Evolutionary conservation across 1,140 invertebrate species (phyloP).

Genomic region (Papilio dardanus): DNA sequence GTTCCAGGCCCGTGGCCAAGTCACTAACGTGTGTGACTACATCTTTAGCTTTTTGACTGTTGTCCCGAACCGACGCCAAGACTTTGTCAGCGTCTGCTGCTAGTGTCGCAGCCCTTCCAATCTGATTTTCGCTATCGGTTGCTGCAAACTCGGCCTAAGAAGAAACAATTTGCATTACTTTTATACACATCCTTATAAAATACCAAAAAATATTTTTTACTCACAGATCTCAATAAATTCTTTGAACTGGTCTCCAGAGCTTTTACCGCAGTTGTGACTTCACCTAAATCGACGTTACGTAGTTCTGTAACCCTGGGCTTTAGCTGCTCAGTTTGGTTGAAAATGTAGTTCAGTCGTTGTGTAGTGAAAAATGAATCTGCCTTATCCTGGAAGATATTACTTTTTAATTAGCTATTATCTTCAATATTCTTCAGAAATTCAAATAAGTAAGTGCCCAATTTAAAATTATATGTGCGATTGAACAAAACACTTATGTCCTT

Average conservation of each 20-base stretch:
- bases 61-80: conserved; percentile 79
- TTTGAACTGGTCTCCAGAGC: conserved; percentile 62
- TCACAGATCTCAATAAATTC: conserved; percentile 72
- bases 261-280: conserved; percentile 60
- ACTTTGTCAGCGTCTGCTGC: conserved; percentile 83
- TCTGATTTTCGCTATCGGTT: conserved; percentile 81
- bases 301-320: conserved; percentile 61
- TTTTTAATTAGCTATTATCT: background rate
- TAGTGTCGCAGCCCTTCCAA: conserved; percentile 81
- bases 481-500: background rate
- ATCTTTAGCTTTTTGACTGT: conserved; percentile 80
- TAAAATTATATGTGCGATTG: background rate
- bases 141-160: conserved; percentile 78
- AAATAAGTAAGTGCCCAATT: too few species aligned
- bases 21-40: conserved; percentile 87
- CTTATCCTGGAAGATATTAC: conserved; percentile 59
- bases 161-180: background rate
- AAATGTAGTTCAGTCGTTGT: conserved; percentile 72
- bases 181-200: background rate
- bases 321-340: conserved; percentile 65
- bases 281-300: conserved; percentile 58
- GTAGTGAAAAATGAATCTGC: conserved; percentile 78
- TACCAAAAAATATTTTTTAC: conserved; percentile 21
- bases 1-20: conserved; percentile 86
- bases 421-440: background rate